These are phyloP conservation scores for Crocodylus rhombifer DNA, from an alignment of 2,797 vertebrate species.

Conservation along the genomic window DNA sequence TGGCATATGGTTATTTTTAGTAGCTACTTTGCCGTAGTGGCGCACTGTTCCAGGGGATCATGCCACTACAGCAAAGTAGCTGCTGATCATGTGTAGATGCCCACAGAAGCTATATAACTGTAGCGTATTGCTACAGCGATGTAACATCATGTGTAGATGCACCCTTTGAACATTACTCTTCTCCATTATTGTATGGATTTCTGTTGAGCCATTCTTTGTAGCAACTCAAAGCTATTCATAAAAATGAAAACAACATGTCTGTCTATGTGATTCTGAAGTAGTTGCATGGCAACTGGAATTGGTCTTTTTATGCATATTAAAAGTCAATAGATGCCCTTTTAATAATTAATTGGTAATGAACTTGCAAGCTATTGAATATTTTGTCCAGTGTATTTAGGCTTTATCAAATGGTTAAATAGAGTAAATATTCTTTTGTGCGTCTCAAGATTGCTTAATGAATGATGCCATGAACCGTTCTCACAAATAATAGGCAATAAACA, in stretches of 20 bases:
- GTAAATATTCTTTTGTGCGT: not conserved
- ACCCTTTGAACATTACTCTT: not conserved
- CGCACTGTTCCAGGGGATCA: no score
- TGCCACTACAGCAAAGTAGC: no score
- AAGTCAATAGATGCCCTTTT: constrained; percentile 64
- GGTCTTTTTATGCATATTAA: constrained; percentile 73
- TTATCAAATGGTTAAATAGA: constrained; percentile 14
- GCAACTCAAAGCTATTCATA: constrained; percentile 18
- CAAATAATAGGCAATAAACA: not conserved
- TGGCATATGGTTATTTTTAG: no score
- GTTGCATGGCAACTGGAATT: constrained; percentile 58
- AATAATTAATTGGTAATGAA: constrained; percentile 74
- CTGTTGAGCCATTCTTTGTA: constrained; percentile 17
- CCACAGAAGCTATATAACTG: no score
- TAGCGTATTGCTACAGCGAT: no score
- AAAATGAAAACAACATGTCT: constrained; percentile 41
- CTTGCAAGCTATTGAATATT: constrained; percentile 3
- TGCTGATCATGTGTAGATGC: no score
- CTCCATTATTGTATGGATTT: not conserved
- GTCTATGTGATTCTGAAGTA: constrained; percentile 42
- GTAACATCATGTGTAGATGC: not conserved
- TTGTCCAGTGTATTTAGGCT: not conserved
- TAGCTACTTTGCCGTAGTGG: no score
- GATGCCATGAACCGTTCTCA: not conserved
- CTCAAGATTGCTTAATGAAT: not conserved